Evolutionary conservation across 2,113 vertebrate genomes (phyloP).

Genomic region (Condylura cristata): DNA sequence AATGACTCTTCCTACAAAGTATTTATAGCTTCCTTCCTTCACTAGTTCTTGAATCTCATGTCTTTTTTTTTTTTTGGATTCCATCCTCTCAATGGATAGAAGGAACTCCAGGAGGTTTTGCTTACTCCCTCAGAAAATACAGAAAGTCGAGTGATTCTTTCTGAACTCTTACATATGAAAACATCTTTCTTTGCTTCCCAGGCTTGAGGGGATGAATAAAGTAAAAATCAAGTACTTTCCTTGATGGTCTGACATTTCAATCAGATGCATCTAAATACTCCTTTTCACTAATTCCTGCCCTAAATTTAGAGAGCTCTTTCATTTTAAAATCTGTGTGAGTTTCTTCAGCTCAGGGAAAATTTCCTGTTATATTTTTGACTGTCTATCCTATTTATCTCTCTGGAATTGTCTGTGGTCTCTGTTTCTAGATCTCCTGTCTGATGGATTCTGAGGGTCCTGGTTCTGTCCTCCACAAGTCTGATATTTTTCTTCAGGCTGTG

Average conservation of each 20-base stretch:
- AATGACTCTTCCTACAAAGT: neutral
- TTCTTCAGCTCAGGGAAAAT: slow-evolving; percentile 13
- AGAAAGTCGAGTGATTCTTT: neutral
- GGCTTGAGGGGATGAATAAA: neutral
- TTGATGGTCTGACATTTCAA: slow-evolving; percentile 30
- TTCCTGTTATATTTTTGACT: slow-evolving; percentile 11
- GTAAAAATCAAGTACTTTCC: neutral
- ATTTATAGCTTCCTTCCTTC: neutral
- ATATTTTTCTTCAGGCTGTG: no score
- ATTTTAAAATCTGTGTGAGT: neutral
- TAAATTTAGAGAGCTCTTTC: neutral
- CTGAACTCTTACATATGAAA: neutral
- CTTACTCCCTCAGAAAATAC: neutral
- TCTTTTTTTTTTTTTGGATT: neutral
- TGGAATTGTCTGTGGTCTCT: neutral
- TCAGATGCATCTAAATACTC: neutral
- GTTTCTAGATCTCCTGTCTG: neutral
- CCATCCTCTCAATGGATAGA: slow-evolving; percentile 13
- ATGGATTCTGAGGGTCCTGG: neutral
- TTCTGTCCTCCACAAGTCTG: neutral
- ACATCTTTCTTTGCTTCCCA: neutral
- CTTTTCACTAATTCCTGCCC: slow-evolving; percentile 17
- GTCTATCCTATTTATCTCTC: neutral
- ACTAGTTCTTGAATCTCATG: neutral
- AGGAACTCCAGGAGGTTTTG: neutral